A percentile compares a stretch with the other conserved stretches of the same genome.
Conservation (phyloP, 2,888 invertebrate genomes). For the Quadroppia sp. region DNA sequence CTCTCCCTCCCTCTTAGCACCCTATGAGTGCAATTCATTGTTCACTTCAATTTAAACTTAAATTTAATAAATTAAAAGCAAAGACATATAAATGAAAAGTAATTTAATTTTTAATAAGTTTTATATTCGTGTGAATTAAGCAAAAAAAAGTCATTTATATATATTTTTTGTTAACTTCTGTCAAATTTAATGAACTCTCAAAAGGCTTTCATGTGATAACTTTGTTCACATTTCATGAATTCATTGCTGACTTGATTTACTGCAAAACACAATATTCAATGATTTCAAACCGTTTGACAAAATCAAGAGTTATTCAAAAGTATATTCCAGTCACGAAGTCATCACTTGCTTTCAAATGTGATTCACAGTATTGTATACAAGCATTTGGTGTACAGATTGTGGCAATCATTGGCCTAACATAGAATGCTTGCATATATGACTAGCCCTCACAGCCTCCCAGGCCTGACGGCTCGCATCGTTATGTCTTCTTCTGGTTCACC, state of each 20-base stretch:
- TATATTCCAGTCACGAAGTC: constrained; percentile 30
- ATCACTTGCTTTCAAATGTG: background rate
- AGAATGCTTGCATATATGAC: constrained; percentile 17
- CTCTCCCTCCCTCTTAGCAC: background rate
- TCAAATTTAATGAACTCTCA: constrained; percentile 31
- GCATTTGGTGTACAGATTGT: too few species aligned
- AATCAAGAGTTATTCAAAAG: constrained; percentile 17
- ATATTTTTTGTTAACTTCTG: background rate
- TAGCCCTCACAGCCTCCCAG: background rate
- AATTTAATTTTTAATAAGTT: constrained; percentile 26
- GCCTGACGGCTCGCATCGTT: background rate
- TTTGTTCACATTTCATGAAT: constrained; percentile 20
- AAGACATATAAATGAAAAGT: background rate
- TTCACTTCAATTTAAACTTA: constrained; percentile 14
- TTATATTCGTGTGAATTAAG: constrained; percentile 31
- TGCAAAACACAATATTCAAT: constrained; percentile 1
- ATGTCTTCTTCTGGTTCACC: constrained; percentile 11
- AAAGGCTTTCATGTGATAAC: constrained; percentile 33
- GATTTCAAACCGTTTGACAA: constrained; percentile 9
- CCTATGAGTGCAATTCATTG: too few species aligned
- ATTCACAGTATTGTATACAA: background rate
- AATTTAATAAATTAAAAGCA: constrained; percentile 17
- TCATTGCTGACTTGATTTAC: constrained; percentile 13
- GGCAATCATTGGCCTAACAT: background rate
- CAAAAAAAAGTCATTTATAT: constrained; percentile 31